These are phyloP conservation scores for Sphyrna mokarran DNA, from an alignment of 2,113 vertebrate genomes.

Conservation along the genomic window DNA sequence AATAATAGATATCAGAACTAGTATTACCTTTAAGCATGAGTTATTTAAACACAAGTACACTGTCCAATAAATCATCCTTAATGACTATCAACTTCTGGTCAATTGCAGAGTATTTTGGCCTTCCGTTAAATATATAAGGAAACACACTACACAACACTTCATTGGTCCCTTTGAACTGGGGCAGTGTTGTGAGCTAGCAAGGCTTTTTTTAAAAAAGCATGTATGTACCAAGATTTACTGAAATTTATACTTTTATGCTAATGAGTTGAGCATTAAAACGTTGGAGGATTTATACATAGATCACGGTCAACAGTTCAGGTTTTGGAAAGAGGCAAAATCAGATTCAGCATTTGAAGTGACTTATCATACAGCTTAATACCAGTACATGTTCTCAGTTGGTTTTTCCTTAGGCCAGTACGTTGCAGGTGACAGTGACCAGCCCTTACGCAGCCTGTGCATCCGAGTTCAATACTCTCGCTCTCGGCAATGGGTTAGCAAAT, in stretches of 20 bases:
- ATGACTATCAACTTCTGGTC: neutral
- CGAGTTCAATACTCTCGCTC: neutral
- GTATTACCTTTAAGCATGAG: neutral
- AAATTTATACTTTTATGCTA: neutral
- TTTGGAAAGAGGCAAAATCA: neutral
- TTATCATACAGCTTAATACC: neutral
- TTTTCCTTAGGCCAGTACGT: neutral
- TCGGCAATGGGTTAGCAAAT: conserved; percentile 15
- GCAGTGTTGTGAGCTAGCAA: neutral
- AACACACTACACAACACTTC: neutral
- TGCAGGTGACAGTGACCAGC: neutral
- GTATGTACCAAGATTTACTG: neutral
- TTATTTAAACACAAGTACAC: neutral
- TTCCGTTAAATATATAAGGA: neutral
- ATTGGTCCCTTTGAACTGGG: neutral
- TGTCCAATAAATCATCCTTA: neutral
- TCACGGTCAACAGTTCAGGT: neutral
- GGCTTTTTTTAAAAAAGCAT: neutral
- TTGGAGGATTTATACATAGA: neutral
- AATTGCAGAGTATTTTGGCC: neutral
- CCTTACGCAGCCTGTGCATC: conserved; percentile 19
- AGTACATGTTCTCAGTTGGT: neutral
- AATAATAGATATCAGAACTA: neutral
- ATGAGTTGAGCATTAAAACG: neutral
- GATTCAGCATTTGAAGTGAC: neutral